Evolutionary conservation across 2,113 vertebrate species (phyloP).

Genomic region (Pontoporia blainvillei): DNA sequence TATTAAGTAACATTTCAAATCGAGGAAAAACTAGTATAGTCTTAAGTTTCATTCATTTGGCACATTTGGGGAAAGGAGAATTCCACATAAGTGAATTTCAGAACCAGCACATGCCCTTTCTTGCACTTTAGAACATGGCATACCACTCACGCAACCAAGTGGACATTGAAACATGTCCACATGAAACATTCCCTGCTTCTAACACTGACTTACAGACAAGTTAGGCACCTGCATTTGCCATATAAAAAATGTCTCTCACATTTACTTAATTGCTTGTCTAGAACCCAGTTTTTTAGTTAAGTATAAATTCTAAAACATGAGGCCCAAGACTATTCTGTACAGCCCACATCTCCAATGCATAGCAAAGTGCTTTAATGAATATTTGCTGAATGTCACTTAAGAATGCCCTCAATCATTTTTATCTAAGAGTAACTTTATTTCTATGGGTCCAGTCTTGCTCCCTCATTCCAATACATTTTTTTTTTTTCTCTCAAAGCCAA

Average conservation of each 20-base stretch:
- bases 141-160: too few relatives aligned
- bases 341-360: fast-evolving
- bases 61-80: not conserved
- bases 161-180: too few relatives aligned
- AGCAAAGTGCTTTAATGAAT: too few relatives aligned
- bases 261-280: not conserved
- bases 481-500: not conserved
- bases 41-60: not conserved
- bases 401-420: not conserved
- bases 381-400: too few relatives aligned
- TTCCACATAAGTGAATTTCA: not conserved
- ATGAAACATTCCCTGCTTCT: not conserved
- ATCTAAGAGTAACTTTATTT: not conserved
- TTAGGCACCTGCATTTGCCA: too few relatives aligned
- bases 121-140: too few relatives aligned
- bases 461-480: not conserved
- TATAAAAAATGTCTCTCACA: too few relatives aligned
- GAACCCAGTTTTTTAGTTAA: not conserved
- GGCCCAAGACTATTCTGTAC: not conserved
- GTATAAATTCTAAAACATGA: not conserved
- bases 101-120: fast-evolving
- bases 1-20: not conserved
- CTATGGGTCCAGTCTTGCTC: fast-evolving
- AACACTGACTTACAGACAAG: not conserved
- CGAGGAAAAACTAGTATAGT: not conserved